Base-by-base conservation (phyloP, 1,140 invertebrate species). In the Drosophila fuyamai region DNA sequence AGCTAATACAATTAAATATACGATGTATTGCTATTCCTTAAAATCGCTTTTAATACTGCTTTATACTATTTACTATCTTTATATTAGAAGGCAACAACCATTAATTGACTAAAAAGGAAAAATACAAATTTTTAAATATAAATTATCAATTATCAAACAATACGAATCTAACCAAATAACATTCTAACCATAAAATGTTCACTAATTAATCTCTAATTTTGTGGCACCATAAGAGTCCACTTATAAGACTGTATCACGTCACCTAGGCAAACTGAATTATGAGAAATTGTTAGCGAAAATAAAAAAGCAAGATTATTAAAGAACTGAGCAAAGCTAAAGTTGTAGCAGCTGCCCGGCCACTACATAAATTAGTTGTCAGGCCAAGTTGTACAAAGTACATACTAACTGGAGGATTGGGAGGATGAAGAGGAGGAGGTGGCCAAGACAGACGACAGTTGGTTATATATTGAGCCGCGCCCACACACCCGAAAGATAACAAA, bases 331-430 rank as follows among this genome's bases (percentile, higher is more conserved):
- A 40, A 61, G 55, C 73, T 68, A 55, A 67, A 68, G 62, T 72
- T 62, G 62, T 66, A 70, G 81, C 84, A 84, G 85, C 84, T 89
- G 84, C 81, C 59, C 55, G 68, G 70, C 77, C 81, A 89, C 84
- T 89, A 89, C 80, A 89, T 89, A 89, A 89, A 89, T 89, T 89
- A 89, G 85, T 82, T 89, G 84, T 84, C 84, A 89, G 68, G 56
- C 54, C 62, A 79, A 83, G 81, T 71, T 78, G 61, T 62, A 53
- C 57, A 77, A 62, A 56, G 55, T 75, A 50, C 44, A 56, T 65
- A 41, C 29, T 32, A 32, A 4, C 29, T 4, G 3, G 29, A 8
- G 29, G 6, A 32, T 32, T 7, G 8, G 29, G 6, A 32, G 29
- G 29, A 32, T 32, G 38, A 57, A 32, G 47, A 35, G 23, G 56